Base-by-base conservation (phyloP, 2,113 vertebrate genomes). In the Orthonyx spaldingii region DNA sequence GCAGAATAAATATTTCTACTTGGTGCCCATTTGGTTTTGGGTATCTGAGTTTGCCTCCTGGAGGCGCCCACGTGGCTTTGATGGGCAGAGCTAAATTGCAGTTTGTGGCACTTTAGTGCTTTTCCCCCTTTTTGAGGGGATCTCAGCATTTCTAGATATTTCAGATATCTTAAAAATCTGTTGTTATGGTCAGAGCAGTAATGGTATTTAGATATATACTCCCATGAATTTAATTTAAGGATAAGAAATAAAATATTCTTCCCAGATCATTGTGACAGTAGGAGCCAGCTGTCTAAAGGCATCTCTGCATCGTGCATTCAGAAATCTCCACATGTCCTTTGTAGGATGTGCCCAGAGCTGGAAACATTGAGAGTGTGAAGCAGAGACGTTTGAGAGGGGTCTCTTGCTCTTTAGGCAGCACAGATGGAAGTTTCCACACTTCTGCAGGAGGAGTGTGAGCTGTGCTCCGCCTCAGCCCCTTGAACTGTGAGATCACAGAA, bases 401-500 rank as follows among this genome's bases (percentile, higher is more conserved):
- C 32, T 74, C 7, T 0, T 0, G 4, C 37, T 74, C 37, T 35
- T 42, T 7, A 10, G 41, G 68, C 5, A 30, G 16, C 87, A 57
- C 8, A 8, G 76, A 11, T 14, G n/a, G 57, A n/a, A 4, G 46
- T 44, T 69, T n/a, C 2, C 4, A n/a, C n/a, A 10, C 13, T 26
- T 53, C 14, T 22, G 9, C 1, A 5, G 56, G 60, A 57, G n/a
- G 0, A 0, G 10, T 13, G n/a, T 17, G 55, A 6, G 50, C 56
- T 66, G 35, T 5, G 20, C 42, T 53, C 32, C 1, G 2, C 35
- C 47, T 42, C 77, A 93, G 68, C 84, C 24, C 4, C 2, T 15
- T 0, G 1, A 24, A 13, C 22, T 3, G 35, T 27, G 68, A 4
- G 11, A 39, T 30, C 77, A 53, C 39, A 37, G 60, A 37, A 41